Evolutionary conservation across 2,113 vertebrate genomes (phyloP), one percentile per base, ranked within the genome.

Genomic region (Ranitomeya variabilis): DNA sequence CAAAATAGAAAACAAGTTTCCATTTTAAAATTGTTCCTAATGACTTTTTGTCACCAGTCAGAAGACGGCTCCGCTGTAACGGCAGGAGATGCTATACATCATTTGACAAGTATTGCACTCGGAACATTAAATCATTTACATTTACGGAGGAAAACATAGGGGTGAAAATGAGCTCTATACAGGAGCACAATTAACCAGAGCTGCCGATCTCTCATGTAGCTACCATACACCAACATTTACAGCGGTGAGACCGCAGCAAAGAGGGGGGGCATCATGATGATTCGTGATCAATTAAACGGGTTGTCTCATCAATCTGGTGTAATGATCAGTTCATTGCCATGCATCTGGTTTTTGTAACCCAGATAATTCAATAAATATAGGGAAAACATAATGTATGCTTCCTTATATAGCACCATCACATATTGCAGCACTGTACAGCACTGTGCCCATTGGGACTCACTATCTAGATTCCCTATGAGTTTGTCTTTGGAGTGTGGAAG

Each of bases 21-120:
- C 87, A 84, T 89, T 89, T 89, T 89, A 89, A 89, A 85, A 89
- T 89, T 85, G 87, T 89, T 89, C 87, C 87, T 89, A 89, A 89
- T 89, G 87, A 89, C 87, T 89, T 89, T 89, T 89, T 89, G 87
- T 89, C 87, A 89, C 81, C 52, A 76, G 87, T 88, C 66, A 76
- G 87, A 88, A 83, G 80, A 83, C 67, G 52, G 82, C 82, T 79
- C 57, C 23, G 87, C 60, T 78, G 81, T 73, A 83, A 66, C 87
- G 55, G 54, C 45, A 16, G 80, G 67, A 23, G 80, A 74, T 80
- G 55, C 80, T 80, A 88, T 88, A 88, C 80, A 88, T 88, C 87
- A 88, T 88, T 88, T 83, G 87, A 88, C 87, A 88, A 88, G 67
- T 83, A 83, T 83, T 76, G 57, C 82, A 89, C 60, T 82, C 71